Base-by-base conservation (phyloP, 2,797 vertebrate genomes). In the Aldrovandia affinis region DNA sequence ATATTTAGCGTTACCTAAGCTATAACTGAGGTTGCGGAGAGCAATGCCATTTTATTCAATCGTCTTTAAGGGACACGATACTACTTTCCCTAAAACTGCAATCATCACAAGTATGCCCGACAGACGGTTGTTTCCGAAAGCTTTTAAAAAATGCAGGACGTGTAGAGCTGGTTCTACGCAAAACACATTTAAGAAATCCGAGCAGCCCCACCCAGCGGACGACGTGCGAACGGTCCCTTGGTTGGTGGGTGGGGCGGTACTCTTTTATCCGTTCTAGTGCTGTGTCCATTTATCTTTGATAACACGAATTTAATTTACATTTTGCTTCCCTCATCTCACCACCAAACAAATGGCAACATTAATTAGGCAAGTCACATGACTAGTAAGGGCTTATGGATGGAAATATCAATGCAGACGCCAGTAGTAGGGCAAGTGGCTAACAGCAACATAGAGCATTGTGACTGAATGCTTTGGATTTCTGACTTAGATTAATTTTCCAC, bases 141-240 rank as follows among this genome's bases (percentile, higher is more conserved):
- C 47, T 55, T 82, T 82, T 33, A 36, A 30, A 10, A n/a, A 65
- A 15, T 30, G 55, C 36, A 77, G 52, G 22, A 30, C 44, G 68
- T 39, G 47, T 42, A 22, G 70, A 55, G 54, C 68, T 83, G 5
- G 25, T 54, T 73, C 33, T 28, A 47, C n/a, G 70, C 54, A 75
- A 83, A 83, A 57, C 54, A 44, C 52, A 54, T 54, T n/a, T 77
- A 70, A 59, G 36, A 77, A 75, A 75, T 77, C 55, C 52, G 30
- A 75, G 70, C 33, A 77, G 33, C 82, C 52, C 82, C 82, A 75
- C 82, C 82, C 73, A 75, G 82, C 55, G 82, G 70, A 28, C 50
- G 55, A 54, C 25, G 47, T 55, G 28, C 28, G 82, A 28, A 77
- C 10, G 22, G 73, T 47, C 73, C 18, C 36, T 77, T 77, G 0